Evolutionary conservation across 2,888 invertebrate species (phyloP).

Genomic region (Nomada fucata): DNA sequence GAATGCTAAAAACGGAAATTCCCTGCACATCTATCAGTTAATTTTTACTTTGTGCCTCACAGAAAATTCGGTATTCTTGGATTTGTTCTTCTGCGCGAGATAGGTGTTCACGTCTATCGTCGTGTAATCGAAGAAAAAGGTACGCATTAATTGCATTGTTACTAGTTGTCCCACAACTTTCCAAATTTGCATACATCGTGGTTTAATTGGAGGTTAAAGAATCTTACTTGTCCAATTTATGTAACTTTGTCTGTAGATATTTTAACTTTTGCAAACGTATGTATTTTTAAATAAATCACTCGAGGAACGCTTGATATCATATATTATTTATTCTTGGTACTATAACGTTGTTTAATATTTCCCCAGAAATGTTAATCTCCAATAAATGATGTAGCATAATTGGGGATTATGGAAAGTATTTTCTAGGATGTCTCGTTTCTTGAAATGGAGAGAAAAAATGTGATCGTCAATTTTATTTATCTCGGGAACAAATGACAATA

Average conservation of each 20-base stretch:
- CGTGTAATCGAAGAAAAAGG: neutral
- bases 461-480: constrained; percentile 4
- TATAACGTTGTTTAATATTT: too few species aligned
- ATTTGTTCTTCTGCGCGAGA: neutral
- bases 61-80: constrained; percentile 16
- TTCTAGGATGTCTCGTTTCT: neutral
- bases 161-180: neutral
- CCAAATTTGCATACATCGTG: neutral
- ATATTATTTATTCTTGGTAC: too few species aligned
- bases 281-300: too few species aligned
- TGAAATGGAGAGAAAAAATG: neutral
- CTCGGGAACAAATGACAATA: neutral
- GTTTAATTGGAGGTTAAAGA: too few species aligned
- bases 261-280: too few species aligned
- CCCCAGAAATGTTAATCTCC: too few species aligned
- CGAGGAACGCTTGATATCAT: too few species aligned
- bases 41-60: constrained; percentile 29
- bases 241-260: too few species aligned
- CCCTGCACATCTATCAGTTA: constrained; percentile 14
- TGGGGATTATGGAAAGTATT: too few species aligned
- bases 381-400: too few species aligned
- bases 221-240: too few species aligned
- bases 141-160: neutral
- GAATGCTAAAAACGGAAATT: constrained; percentile 42
- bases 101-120: neutral